phyloP scores from a whole-genome alignment of 2,113 vertebrate species.

The Pollachius pollachius region DNA sequence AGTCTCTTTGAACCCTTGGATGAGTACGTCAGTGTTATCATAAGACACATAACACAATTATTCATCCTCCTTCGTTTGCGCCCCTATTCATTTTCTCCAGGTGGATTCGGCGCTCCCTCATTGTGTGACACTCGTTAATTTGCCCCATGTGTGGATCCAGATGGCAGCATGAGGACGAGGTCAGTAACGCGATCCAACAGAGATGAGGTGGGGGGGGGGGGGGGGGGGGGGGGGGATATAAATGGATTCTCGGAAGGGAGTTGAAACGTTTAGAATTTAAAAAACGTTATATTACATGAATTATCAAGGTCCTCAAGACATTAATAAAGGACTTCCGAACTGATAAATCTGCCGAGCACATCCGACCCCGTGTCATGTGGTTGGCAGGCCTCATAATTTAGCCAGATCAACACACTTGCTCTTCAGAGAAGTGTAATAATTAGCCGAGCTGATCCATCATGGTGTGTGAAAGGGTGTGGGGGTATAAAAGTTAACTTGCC shows the following conservation, averaged over 20 bases:
- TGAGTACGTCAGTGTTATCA: conserved; percentile 36
- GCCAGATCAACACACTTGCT: conserved; percentile 11
- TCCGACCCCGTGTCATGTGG: conserved; percentile 22
- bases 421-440: conserved; percentile 33
- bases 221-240: no score
- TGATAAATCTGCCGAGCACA: not conserved
- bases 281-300: not conserved
- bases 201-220: not conserved
- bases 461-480: conserved; percentile 13
- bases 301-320: no score
- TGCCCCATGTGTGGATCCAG: conserved; percentile 10
- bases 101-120: conserved; percentile 27
- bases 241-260: not conserved
- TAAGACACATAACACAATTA: conserved; percentile 45
- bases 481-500: not conserved
- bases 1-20: conserved; percentile 51
- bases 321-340: no score
- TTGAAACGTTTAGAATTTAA: not conserved
- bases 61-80: conserved; percentile 27
- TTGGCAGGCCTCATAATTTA: conserved; percentile 50
- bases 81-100: conserved; percentile 58
- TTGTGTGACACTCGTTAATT: conserved; percentile 20
- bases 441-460: conserved; percentile 37
- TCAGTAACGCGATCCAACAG: not conserved
- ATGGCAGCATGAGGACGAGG: conserved; percentile 12